A percentile compares a stretch with the other conserved stretches of the same genome.
These are phyloP conservation scores for Macrosoma leucophasiata DNA, from an alignment of 2,888 invertebrate genomes.

Conservation along the genomic window DNA sequence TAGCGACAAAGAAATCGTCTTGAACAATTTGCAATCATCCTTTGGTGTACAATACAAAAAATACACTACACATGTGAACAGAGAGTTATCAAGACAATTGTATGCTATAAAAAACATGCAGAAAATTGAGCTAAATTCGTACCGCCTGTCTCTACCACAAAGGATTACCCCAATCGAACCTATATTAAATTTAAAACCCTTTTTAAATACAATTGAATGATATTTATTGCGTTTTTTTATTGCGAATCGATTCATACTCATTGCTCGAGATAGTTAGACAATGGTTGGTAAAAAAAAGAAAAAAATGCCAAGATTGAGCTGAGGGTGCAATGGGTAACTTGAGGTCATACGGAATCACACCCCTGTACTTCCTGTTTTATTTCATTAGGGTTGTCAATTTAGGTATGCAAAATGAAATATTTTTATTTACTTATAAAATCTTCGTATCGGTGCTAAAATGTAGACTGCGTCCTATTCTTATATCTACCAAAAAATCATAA, in stretches of 20 bases:
- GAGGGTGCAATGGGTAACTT: conserved; percentile 69
- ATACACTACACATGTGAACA: no score
- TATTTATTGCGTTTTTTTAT: conserved; percentile 71
- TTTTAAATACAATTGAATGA: conserved; percentile 70
- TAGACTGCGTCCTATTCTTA: no score
- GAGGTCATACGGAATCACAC: conserved; percentile 72
- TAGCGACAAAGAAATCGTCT: no score
- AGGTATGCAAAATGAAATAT: neutral
- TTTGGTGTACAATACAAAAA: no score
- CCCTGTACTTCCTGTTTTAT: conserved; percentile 68
- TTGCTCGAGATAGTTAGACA: conserved; percentile 60
- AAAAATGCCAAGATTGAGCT: conserved; percentile 34
- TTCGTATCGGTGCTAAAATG: no score
- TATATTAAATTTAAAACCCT: conserved; percentile 71
- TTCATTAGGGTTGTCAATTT: conserved; percentile 45
- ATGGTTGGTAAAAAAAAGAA: conserved; percentile 34
- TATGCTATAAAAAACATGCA: conserved; percentile 32
- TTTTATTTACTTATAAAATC: no score
- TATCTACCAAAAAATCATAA: no score
- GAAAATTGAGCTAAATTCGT: conserved; percentile 43
- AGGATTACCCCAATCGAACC: conserved; percentile 57
- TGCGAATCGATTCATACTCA: conserved; percentile 47
- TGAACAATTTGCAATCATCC: no score
- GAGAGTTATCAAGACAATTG: conserved; percentile 34
- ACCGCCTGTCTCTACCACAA: conserved; percentile 41